Percentiles rank a stretch among this genome's conserved stretches.
These are phyloP conservation scores for Nyctalus aviator DNA, from an alignment of 2,797 vertebrate species.

Conservation along the genomic window DNA sequence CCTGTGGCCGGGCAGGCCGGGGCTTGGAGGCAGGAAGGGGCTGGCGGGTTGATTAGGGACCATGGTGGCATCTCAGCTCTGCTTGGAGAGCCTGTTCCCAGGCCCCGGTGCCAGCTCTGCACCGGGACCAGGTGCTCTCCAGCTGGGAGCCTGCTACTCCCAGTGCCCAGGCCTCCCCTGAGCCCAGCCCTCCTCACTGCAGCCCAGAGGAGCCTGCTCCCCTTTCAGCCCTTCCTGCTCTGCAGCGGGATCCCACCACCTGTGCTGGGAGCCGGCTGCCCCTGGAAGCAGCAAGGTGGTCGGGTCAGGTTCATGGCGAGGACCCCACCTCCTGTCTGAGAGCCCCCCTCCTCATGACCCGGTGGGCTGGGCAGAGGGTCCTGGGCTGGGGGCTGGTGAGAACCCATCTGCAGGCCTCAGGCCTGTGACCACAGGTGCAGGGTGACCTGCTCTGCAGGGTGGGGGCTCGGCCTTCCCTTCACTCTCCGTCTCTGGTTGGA, in stretches of 20 bases:
- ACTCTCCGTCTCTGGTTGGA: background rate
- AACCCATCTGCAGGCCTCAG: background rate
- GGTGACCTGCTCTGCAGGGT: background rate
- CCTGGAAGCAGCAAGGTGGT: no score
- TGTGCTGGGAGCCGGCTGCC: no score
- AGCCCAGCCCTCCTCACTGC: background rate
- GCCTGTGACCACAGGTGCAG: background rate
- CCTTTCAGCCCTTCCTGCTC: background rate
- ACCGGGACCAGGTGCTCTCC: background rate
- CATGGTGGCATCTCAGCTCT: background rate
- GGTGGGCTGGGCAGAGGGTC: background rate
- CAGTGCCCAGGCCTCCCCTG: background rate
- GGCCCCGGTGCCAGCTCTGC: background rate
- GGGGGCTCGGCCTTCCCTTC: no score
- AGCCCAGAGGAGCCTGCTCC: background rate
- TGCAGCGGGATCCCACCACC: background rate
- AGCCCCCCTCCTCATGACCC: no score
- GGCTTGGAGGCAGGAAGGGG: background rate
- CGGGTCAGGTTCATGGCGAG: no score
- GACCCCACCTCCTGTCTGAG: no score
- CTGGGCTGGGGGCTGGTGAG: background rate
- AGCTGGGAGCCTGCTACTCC: background rate
- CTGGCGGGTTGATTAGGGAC: background rate
- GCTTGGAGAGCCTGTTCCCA: background rate
- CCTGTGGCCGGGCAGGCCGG: conserved; percentile 80